Conservation (phyloP, 2,113 vertebrate genomes). For the Hiodon tergisus region DNA sequence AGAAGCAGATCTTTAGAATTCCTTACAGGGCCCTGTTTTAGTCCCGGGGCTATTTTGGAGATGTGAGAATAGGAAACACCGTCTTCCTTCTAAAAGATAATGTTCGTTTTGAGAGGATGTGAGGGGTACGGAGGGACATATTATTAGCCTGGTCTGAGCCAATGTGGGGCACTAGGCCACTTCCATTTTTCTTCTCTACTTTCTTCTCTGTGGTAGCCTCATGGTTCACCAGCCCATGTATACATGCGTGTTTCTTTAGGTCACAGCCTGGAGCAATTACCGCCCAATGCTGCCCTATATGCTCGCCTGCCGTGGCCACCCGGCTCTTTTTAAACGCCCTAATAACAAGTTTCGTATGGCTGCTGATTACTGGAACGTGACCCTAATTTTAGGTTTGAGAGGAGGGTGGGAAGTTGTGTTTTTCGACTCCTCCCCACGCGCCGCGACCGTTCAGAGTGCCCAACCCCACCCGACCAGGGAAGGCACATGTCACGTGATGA, state of each 20-base stretch:
- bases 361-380: slow-evolving; percentile 40
- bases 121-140: neutral
- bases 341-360: slow-evolving; percentile 56
- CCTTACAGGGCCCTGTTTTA: neutral
- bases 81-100: neutral
- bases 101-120: neutral
- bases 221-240: neutral
- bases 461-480: too few species aligned
- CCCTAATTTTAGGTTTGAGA: slow-evolving; percentile 51
- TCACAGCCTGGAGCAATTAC: slow-evolving; percentile 42
- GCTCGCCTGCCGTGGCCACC: slow-evolving; percentile 34
- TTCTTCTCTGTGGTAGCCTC: neutral
- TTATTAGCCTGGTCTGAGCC: neutral
- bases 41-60: slow-evolving; percentile 6
- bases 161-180: neutral
- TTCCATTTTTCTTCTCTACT: neutral
- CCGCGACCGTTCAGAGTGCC: too few species aligned
- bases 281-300: neutral
- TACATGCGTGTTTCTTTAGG: slow-evolving; percentile 27
- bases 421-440: neutral
- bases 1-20: neutral
- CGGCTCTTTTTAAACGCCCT: slow-evolving; percentile 54
- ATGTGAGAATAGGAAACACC: neutral
- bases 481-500: too few species aligned
- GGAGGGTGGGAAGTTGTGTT: too few species aligned